These are phyloP conservation scores for Solea senegalensis DNA, from an alignment of 2,113 vertebrate genomes.

Conservation along the genomic window DNA sequence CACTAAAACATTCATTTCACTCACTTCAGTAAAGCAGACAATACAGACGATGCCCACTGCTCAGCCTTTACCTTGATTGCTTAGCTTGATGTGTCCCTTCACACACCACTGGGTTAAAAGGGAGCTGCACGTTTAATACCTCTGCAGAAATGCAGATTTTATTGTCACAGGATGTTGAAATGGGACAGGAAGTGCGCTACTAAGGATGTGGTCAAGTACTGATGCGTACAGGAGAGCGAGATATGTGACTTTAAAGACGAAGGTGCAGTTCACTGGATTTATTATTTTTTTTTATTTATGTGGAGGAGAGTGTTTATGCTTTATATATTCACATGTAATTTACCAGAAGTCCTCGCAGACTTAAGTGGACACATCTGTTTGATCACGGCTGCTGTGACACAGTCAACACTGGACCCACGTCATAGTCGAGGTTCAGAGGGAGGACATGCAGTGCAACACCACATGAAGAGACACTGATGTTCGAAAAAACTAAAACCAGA, in stretches of 20 bases:
- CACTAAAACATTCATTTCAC: too few species aligned
- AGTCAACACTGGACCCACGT: conserved; percentile 28
- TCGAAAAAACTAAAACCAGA: conserved; percentile 18
- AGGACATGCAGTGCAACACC: conserved; percentile 24
- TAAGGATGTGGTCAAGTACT: conserved; percentile 60
- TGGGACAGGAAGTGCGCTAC: conserved; percentile 36
- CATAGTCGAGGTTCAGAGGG: conserved; percentile 40
- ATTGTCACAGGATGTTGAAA: conserved; percentile 49
- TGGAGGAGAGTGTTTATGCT: conserved; percentile 5
- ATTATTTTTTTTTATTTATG: not conserved
- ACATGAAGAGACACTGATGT: conserved; percentile 20
- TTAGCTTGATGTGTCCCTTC: not conserved
- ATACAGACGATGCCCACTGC: not conserved
- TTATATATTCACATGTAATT: not conserved
- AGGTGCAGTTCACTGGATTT: conserved; percentile 2
- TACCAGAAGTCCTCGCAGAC: not conserved
- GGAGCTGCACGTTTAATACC: not conserved
- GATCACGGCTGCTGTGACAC: conserved; percentile 15
- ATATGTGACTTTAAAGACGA: conserved; percentile 1
- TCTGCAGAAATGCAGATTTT: conserved; percentile 7
- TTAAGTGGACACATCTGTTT: conserved; percentile 33
- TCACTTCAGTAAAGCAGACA: too few species aligned
- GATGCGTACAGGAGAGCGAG: not conserved
- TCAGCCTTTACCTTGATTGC: not conserved
- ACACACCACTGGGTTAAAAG: not conserved